Percentiles rank a stretch among this genome's conserved stretches.
Conservation (phyloP, 1,140 invertebrate genomes). For the Thaumetopoea pityocampa region DNA sequence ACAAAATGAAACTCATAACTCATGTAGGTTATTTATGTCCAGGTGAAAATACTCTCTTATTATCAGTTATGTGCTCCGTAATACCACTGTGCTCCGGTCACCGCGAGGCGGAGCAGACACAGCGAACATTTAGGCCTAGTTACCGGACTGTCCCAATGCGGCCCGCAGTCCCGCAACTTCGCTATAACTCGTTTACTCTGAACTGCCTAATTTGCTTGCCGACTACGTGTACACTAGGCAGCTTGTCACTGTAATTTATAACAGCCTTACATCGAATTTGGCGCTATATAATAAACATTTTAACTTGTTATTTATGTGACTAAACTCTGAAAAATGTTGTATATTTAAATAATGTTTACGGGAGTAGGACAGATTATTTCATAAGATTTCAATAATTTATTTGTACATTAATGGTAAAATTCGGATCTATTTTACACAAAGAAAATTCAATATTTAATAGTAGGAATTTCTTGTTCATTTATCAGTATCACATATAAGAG, state of each 20-base stretch:
- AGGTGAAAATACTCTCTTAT: conserved; percentile 5
- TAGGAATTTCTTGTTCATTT: too few species aligned
- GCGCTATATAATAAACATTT: conserved; percentile 5
- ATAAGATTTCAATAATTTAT: too few species aligned
- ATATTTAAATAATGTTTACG: conserved; percentile 4
- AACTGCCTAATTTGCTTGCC: conserved; percentile 57
- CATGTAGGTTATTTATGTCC: too few species aligned
- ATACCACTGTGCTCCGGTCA: conserved; percentile 19
- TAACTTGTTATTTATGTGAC: conserved; percentile 7
- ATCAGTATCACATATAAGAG: too few species aligned
- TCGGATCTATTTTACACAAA: too few species aligned
- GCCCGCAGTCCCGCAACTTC: conserved; percentile 34
- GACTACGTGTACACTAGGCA: conserved; percentile 30
- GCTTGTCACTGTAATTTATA: conserved; percentile 40
- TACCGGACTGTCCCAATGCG: conserved; percentile 23
- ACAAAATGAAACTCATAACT: too few species aligned
- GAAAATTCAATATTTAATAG: too few species aligned
- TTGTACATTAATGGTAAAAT: too few species aligned
- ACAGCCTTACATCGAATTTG: conserved; percentile 21
- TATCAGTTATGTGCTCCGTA: conserved; percentile 9
- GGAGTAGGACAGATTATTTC: too few species aligned
- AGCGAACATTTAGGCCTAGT: conserved; percentile 18
- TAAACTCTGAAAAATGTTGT: conserved; percentile 1
- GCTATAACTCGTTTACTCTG: conserved; percentile 56
- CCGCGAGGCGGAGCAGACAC: background rate